Evolutionary conservation across 2,888 invertebrate species (phyloP).

Genomic region (Tridacna crocea): DNA sequence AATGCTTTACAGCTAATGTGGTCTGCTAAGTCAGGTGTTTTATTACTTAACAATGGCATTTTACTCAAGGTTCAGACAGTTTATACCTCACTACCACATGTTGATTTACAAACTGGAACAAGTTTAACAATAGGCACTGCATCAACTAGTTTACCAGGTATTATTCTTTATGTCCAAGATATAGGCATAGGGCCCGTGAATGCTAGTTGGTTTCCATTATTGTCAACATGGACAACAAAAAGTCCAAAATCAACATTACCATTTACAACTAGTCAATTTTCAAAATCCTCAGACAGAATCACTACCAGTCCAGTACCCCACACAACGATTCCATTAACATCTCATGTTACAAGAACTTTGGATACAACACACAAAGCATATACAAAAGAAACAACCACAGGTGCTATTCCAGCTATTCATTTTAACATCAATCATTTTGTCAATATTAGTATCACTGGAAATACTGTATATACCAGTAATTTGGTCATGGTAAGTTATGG

Average conservation of each 20-base stretch:
- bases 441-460: conserved; percentile 9
- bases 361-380: too few species aligned
- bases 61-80: background rate
- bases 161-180: background rate
- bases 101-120: background rate
- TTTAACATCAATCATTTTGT: background rate
- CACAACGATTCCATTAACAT: too few species aligned
- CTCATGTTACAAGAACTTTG: too few species aligned
- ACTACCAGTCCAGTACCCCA: too few species aligned
- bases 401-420: too few species aligned
- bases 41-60: background rate
- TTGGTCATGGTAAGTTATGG: conserved; percentile 9
- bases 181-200: background rate
- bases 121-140: background rate
- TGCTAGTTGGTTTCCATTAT: too few species aligned
- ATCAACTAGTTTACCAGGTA: too few species aligned
- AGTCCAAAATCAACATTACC: too few species aligned
- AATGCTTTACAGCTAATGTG: background rate
- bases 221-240: too few species aligned
- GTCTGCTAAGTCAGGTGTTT: background rate
- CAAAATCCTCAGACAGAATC: too few species aligned
- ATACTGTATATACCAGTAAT: background rate
- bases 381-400: too few species aligned
- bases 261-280: too few species aligned
- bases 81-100: background rate